Evolutionary conservation across 2,888 invertebrate genomes (phyloP).

Genomic region (Cryptophagus acutangulus): DNA sequence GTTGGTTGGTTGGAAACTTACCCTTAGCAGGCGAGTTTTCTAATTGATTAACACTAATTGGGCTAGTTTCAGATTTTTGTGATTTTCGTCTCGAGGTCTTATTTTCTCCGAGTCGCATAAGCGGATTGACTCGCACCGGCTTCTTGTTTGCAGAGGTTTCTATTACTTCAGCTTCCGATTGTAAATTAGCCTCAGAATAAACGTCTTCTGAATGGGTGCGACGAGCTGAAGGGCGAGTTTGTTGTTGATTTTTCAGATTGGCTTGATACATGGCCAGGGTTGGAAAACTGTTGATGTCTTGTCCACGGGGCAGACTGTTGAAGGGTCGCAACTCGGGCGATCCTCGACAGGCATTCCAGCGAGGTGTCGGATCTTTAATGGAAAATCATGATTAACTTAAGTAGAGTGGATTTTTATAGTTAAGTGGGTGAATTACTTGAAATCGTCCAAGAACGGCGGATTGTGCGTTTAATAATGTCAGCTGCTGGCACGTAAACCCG

Average conservation of each 20-base stretch:
- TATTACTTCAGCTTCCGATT: conserved; percentile 1
- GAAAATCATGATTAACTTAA: not conserved
- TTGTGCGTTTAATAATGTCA: conserved; percentile 62
- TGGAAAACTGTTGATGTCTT: conserved; percentile 48
- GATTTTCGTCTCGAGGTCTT: conserved; percentile 19
- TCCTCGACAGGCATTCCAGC: conserved; percentile 52
- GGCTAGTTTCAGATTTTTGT: conserved; percentile 12
- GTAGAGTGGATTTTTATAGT: not conserved
- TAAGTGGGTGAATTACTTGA: conserved; percentile 54
- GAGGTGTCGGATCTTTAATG: conserved; percentile 51
- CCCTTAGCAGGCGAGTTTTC: conserved; percentile 7
- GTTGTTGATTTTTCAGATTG: conserved; percentile 22
- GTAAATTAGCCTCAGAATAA: conserved; percentile 30
- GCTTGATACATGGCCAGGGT: conserved; percentile 37
- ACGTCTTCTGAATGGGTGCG: conserved; percentile 44
- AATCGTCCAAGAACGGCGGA: conserved; percentile 67
- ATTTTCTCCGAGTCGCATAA: conserved; percentile 38
- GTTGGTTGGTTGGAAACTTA: no score
- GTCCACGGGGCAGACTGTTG: conserved; percentile 57
- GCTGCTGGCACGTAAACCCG: conserved; percentile 53
- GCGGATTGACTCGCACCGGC: conserved; percentile 39
- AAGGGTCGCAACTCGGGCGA: conserved; percentile 56
- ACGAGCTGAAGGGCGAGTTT: conserved; percentile 22
- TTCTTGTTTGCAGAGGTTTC: conserved; percentile 9
- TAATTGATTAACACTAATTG: not conserved